These are phyloP conservation scores for Palythoa heliodiscus DNA, from an alignment of 92 coral and sea anemone genomes.

Conservation along the genomic window DNA sequence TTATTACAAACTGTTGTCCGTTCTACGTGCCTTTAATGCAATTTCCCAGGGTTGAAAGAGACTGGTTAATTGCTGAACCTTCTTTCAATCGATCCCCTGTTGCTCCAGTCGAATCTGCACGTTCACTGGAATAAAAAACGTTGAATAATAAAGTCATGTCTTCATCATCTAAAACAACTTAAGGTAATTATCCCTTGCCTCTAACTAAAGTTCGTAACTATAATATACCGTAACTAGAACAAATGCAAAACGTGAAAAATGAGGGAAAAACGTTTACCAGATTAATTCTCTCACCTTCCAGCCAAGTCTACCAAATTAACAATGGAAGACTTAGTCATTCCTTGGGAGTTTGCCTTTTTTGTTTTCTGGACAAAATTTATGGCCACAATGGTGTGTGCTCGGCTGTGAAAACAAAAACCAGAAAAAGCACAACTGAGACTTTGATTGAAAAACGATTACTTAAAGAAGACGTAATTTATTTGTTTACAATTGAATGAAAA, in stretches of 20 bases:
- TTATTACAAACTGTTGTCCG: neutral
- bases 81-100: slow-evolving; percentile 94
- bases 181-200: neutral
- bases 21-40: slow-evolving; percentile 78
- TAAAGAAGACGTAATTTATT: no score
- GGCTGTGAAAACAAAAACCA: slow-evolving; percentile 50
- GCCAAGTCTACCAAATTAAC: slow-evolving; percentile 94
- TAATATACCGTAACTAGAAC: no score
- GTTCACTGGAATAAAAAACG: slow-evolving; percentile 57
- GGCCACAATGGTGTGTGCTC: slow-evolving; percentile 96
- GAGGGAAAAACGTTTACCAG: neutral
- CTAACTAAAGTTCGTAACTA: neutral
- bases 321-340: slow-evolving; percentile 92
- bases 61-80: slow-evolving; percentile 91
- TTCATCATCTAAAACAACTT: neutral
- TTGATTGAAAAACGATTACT: no score
- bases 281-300: slow-evolving; percentile 71
- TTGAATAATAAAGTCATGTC: neutral
- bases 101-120: slow-evolving; percentile 96
- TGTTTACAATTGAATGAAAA: no score
- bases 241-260: no score
- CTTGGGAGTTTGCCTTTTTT: slow-evolving; percentile 80
- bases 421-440: no score
- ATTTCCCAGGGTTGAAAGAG: slow-evolving; percentile 88
- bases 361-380: slow-evolving; percentile 83